These are phyloP conservation scores for Alloplasta piceator DNA, from an alignment of 2,888 invertebrate genomes.

Conservation along the genomic window DNA sequence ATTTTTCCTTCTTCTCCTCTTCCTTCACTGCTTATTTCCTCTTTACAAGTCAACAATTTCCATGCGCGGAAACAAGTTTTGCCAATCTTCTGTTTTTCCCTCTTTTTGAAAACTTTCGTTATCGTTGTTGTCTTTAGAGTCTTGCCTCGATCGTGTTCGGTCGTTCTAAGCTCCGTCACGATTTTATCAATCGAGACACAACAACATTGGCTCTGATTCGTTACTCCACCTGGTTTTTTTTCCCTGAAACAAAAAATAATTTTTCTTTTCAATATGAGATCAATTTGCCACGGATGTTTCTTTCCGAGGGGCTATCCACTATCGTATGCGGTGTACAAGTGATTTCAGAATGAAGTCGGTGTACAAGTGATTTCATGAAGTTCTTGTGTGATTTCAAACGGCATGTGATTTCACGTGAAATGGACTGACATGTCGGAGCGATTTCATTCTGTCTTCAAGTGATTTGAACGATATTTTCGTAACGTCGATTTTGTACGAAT, in stretches of 20 bases:
- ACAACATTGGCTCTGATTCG: slow-evolving; percentile 8
- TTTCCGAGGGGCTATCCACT: no score
- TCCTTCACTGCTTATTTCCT: slow-evolving; percentile 69
- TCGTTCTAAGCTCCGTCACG: slow-evolving; percentile 69
- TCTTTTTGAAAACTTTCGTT: neutral
- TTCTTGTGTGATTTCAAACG: no score
- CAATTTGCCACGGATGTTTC: neutral
- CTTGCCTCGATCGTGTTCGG: slow-evolving; percentile 60
- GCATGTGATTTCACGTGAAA: no score
- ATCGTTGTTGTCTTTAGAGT: slow-evolving; percentile 37
- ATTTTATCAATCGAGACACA: neutral
- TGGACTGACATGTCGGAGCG: no score
- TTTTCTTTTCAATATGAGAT: neutral
- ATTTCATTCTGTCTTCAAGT: no score
- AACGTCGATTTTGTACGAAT: no score
- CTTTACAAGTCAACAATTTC: slow-evolving; percentile 35
- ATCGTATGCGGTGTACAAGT: no score
- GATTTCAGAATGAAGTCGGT: neutral
- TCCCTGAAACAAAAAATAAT: slow-evolving; percentile 34
- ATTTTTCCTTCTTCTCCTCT: slow-evolving; percentile 62
- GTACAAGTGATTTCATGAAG: no score
- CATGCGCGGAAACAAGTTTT: neutral
- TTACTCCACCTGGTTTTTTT: slow-evolving; percentile 10
- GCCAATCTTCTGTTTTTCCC: no score
- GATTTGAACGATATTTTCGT: no score